phyloP scores from a whole-genome alignment of 2,113 vertebrate species.

The Lagopus muta region DNA sequence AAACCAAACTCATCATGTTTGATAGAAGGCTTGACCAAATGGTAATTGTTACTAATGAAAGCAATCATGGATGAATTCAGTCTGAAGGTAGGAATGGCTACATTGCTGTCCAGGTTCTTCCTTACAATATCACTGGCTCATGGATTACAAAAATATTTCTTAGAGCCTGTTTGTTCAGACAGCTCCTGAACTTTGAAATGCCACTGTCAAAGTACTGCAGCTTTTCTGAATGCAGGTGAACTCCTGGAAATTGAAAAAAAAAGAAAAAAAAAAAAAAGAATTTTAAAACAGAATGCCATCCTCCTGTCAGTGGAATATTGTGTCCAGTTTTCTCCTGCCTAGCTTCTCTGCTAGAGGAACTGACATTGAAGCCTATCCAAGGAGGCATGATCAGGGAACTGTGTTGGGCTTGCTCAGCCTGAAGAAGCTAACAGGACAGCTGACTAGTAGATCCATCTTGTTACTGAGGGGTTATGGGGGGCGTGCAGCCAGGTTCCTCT shows the following conservation, averaged over 20 bases:
- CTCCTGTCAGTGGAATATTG: background rate
- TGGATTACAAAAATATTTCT: background rate
- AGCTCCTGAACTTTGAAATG: background rate
- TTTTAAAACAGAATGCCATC: background rate
- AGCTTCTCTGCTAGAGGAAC: background rate
- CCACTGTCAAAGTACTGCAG: background rate
- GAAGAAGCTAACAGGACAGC: background rate
- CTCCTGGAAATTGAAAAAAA: background rate
- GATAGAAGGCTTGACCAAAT: background rate
- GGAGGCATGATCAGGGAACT: background rate
- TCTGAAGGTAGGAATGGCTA: background rate
- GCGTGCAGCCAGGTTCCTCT: background rate
- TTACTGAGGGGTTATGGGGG: background rate
- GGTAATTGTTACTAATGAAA: background rate
- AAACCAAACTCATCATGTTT: background rate
- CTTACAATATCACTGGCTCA: background rate
- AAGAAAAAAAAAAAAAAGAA: background rate
- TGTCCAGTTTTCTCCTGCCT: background rate
- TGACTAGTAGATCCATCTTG: fast-evolving
- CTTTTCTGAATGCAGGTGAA: background rate
- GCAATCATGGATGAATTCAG: background rate
- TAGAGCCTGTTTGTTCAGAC: background rate
- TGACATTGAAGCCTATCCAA: background rate
- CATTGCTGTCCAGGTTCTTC: background rate
- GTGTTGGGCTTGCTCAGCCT: background rate